Conservation (phyloP, 1,140 invertebrate species). For the Monomorium pharaonis region DNA sequence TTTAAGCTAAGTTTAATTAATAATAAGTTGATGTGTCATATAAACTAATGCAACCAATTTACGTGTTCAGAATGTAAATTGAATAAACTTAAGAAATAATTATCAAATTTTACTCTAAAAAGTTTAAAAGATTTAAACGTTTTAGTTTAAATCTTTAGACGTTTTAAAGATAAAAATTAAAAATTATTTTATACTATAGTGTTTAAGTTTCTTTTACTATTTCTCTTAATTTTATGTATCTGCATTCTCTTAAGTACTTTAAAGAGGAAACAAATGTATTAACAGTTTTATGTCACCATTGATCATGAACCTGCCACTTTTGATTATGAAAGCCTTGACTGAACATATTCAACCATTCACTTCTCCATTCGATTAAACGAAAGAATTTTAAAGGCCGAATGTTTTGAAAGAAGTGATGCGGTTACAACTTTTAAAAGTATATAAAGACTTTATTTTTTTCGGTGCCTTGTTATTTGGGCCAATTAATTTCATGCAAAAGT, state of each 20-base stretch:
- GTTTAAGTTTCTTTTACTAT: neutral
- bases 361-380: neutral
- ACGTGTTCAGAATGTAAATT: no score
- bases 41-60: no score
- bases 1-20: no score
- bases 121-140: no score
- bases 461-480: neutral
- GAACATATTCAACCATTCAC: neutral
- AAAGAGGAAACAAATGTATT: neutral
- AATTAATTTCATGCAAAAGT: neutral
- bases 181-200: neutral
- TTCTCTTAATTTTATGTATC: neutral
- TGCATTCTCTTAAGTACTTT: neutral
- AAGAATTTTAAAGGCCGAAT: neutral
- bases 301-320: neutral
- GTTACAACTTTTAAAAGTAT: neutral
- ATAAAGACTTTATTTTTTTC: conserved; percentile 5
- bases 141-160: no score
- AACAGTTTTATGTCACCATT: neutral
- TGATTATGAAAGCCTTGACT: neutral
- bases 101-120: neutral
- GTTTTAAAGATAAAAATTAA: no score
- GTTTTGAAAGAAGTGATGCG: neutral
- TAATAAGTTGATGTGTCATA: no score
- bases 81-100: no score